Evolutionary conservation across 2,888 invertebrate genomes (phyloP), one percentile per base, ranked within the genome.

Genomic region (Eumacrocentrus americanus): DNA sequence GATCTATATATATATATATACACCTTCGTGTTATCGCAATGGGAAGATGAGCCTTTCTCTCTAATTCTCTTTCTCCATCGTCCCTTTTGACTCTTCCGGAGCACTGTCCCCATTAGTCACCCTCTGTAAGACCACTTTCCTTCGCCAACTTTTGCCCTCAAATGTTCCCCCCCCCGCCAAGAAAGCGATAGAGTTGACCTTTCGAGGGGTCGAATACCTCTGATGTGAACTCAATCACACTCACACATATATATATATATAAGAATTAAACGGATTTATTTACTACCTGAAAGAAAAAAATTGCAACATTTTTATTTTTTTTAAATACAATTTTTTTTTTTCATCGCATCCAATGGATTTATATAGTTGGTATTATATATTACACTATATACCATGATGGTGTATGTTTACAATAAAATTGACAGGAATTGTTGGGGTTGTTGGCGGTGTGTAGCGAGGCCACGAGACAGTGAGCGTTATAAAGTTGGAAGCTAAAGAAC

Each of bases 41-140:
- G 29, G 5, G 5, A 29, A 20, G 20, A 37, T 35, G 46, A 23
- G 44, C 29, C 29, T 16, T 40, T 47, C 29, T n/a, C 16, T 46
- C 42, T 48, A 50, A 29, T 52, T 51, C 47, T 47, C 6, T 55
- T 29, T 12, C 12, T 9, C 16, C 23, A 35, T 46, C 50, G n/a
- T 44, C 34, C 44, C 16, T 52, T 44, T 40, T 57, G 25, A 34
- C 55, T 53, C 55, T 52, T 50, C 48, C 52, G 11, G 52, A 54
- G 29, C 59, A n/a, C 50, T 55, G 58, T 62, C 50, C 50, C 47
- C 59, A 14, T 52, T 29, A 52, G 38, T 52, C 38, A 52, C 23
- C 38, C 52, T 52, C 14, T 52, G 18, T 35, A 29, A 29, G 29
- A 29, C 29, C 29, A 4, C 29, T 35, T 50, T 50, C 50, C 50